A percentile compares a stretch with the other conserved stretches of the same genome.
Evolutionary conservation across 2,113 vertebrate species (phyloP).

Genomic region (Dermatemys mawii): DNA sequence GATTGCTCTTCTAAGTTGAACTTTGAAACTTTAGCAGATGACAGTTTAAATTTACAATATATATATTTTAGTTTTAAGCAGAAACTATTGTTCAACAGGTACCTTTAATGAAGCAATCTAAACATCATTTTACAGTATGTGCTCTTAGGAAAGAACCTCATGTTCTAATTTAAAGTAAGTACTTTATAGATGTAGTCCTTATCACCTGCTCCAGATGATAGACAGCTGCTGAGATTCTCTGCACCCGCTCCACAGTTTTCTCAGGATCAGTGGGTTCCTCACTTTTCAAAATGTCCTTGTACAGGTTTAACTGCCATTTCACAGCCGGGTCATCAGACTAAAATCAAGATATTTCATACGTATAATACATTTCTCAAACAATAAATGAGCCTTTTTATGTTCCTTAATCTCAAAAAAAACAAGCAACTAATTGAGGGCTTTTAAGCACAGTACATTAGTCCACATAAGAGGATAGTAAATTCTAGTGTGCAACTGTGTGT

Average conservation of each 20-base stretch:
- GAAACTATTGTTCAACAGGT: background rate
- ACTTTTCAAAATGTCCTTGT: constrained; percentile 90
- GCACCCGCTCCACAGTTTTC: constrained; percentile 90
- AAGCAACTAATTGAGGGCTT: background rate
- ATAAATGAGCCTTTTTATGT: background rate
- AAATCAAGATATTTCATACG: constrained; percentile 4
- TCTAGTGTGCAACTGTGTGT: too few species aligned
- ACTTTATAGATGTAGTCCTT: background rate
- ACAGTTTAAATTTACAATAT: background rate
- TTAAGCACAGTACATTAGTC: background rate
- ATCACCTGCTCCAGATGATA: constrained; percentile 92
- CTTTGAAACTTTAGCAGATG: background rate
- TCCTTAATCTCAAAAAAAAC: background rate
- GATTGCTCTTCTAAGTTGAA: background rate
- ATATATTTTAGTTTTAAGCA: background rate
- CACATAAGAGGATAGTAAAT: background rate
- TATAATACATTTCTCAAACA: background rate
- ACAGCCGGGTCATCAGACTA: constrained; percentile 97
- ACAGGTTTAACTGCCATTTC: constrained; percentile 96
- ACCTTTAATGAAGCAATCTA: background rate
- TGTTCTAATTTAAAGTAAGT: background rate
- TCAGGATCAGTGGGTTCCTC: constrained; percentile 89
- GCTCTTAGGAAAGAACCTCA: background rate
- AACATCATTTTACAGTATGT: background rate
- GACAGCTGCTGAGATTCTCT: constrained; percentile 96